Conservation (phyloP, 2,888 invertebrate species). For the Cheilosia pagana region DNA sequence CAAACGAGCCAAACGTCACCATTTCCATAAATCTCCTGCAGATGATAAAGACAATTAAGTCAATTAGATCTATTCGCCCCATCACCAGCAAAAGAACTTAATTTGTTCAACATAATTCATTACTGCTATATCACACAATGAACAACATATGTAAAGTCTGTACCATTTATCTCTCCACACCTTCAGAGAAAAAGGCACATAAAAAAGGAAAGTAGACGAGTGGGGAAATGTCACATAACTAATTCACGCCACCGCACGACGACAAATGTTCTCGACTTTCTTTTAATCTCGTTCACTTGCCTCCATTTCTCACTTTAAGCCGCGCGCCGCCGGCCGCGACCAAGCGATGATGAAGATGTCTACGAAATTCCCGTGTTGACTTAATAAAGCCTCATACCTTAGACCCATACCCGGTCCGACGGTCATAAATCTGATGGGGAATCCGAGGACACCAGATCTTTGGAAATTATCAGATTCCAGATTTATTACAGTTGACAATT, state of each 20-base stretch:
- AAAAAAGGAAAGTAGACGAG: constrained; percentile 8
- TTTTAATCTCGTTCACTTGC: constrained; percentile 58
- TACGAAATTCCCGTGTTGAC: constrained; percentile 47
- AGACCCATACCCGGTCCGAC: constrained; percentile 18
- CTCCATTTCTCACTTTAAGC: constrained; percentile 49
- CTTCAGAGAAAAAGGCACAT: constrained; percentile 19
- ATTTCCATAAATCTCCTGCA: constrained; percentile 52
- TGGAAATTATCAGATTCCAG: constrained; percentile 67
- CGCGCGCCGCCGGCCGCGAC: constrained; percentile 13
- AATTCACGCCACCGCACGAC: constrained; percentile 9
- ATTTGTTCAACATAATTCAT: constrained; percentile 71
- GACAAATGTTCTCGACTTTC: constrained; percentile 33
- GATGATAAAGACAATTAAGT: constrained; percentile 69
- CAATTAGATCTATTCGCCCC: constrained; percentile 57
- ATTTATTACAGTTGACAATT: constrained; percentile 72
- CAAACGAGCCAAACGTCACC: constrained; percentile 9
- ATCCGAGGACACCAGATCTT: constrained; percentile 39
- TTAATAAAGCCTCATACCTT: constrained; percentile 28
- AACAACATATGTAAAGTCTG: constrained; percentile 63
- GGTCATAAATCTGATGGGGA: constrained; percentile 57
- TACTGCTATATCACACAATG: constrained; percentile 52
- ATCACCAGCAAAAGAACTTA: constrained; percentile 23
- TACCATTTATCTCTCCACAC: constrained; percentile 63
- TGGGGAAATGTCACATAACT: constrained; percentile 11
- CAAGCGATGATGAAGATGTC: constrained; percentile 70